Base-by-base conservation (phyloP, 2,113 vertebrate genomes). In the Vicugna pacos region DNA sequence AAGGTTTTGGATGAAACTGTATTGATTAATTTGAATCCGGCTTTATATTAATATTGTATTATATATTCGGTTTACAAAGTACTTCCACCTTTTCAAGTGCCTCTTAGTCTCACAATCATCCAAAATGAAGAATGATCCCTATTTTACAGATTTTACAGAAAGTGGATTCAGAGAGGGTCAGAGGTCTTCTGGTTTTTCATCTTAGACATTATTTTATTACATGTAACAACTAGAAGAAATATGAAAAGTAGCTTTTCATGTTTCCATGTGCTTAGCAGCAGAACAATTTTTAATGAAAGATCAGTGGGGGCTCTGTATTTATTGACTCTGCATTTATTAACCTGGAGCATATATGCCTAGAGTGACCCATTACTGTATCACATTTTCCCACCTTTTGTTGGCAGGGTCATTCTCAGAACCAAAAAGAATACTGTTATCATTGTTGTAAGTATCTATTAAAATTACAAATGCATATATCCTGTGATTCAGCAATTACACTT, bases 111-210 rank as follows among this genome's bases (percentile, higher is more conserved):
- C 14, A 69, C 22, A 46, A 6, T 82, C 17, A 60, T 62, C 38
- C 46, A 11, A 2, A 64, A 65, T 20, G 52, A 87, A 72, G 6
- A 91, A n/a, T 89, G 20, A 77, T 13, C 32, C 52, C 24, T 19
- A 2, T 92, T 85, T 50, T 64, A 48, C 19, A 84, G n/a, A 77
- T 81, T 64, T 67, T 60, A 79, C 8, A 56, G 84, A 84, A 84
- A 80, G 75, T 15, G 30, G 30, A 6, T 94, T 88, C 60, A 70
- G 65, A 70, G 65, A 94, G 24, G 46, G 7, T 73, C 75, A 70
- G 35, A 92, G 13, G 48, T 92, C 67, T 96, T 96, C 28, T 56
- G 12, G 20, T 88, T 91, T 58, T 91, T 84, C 70, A 56, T 70
- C 94, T 26, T 80, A 67, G 67, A 62, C n/a, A 64, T 19, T 94